Base-by-base conservation (phyloP, 2,888 invertebrate species). In the Trissolcus brochymenae region DNA sequence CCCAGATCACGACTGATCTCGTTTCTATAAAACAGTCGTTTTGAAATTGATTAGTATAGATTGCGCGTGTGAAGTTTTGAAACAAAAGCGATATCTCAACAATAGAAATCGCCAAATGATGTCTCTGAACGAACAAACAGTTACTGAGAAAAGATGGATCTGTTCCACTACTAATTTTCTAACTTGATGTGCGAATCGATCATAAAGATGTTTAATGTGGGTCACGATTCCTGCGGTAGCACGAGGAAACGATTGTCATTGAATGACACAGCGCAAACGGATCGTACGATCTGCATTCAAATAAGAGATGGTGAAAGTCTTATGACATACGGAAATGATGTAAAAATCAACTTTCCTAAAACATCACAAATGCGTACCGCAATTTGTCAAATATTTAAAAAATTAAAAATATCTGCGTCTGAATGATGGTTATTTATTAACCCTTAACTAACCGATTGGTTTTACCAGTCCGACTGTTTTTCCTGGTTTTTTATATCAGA, bases 221-320 rank as follows among this genome's bases (percentile, higher is more conserved):
- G 67, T 56, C 72, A 29, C 25, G 14, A 16, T 49, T 19, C 17
- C 35, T 72, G 72, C 64, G 41, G 67, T 62, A 55, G 35, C 9
- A 59, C 46, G 60, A 64, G 59, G 62, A 68, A 59, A 67, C 40
- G 50, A 65, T 65, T 60, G 16, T 65, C 56, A 46, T 43, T 21
- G 65, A 19, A 40, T 67, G 76, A 59, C 66, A 43, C 46, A 57
- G 55, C 54, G 40, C 14, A 40, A 59, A 72, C 60, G 57, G 64
- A 65, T 55, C 40, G 49, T 35, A n/a, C 59, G 72, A 66, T 71
- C 51, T 59, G 55, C 59, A 73, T 73, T 46, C 54, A 61, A 68
- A 16, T n/a, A 64, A 17, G 50, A 29, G 29, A 25, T 16, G 56
- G 72, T 68, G 77, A 77, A 77, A 77, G 77, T 77, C 56, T 51